Conservation (phyloP, 92 coral and sea anemone genomes). For the Diadumene lineata region DNA sequence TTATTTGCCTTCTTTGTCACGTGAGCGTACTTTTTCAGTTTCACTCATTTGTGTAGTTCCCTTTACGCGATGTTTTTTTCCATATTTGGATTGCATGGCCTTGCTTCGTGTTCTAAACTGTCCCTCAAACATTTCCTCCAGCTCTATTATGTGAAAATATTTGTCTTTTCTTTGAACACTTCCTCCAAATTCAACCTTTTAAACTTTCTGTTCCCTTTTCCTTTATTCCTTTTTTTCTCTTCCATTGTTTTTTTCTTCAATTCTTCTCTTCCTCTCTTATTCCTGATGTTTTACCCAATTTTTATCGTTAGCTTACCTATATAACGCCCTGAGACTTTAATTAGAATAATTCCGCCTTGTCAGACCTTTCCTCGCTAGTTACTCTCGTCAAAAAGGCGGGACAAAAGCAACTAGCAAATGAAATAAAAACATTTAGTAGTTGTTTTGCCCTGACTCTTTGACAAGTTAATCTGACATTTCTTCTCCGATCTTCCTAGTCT, state of each 20-base stretch:
- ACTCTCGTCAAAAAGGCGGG: conserved; percentile 57
- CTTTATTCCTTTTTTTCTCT: not conserved
- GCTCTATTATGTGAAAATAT: too few relatives aligned
- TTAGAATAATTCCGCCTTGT: too few relatives aligned
- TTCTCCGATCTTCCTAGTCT: not conserved
- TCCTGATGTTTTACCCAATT: not conserved
- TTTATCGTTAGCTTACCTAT: not conserved
- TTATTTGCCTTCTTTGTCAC: too few relatives aligned
- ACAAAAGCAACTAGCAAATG: conserved; percentile 99
- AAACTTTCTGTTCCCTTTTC: not conserved
- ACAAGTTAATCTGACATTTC: not conserved
- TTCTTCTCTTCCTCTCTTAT: not conserved
- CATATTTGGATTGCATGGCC: too few relatives aligned
- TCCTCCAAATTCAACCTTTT: not conserved
- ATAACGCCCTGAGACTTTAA: too few relatives aligned
- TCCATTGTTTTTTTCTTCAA: not conserved
- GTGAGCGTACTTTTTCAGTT: too few relatives aligned
- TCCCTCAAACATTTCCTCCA: too few relatives aligned
- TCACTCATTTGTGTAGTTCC: too few relatives aligned
- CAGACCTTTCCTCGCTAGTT: not conserved
- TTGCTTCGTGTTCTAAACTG: too few relatives aligned
- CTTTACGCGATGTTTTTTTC: too few relatives aligned
- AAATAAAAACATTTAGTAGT: conserved; percentile 83
- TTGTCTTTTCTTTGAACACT: too few relatives aligned
- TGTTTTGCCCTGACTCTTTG: conserved; percentile 53